phyloP scores from a whole-genome alignment of 2,888 invertebrate genomes.

The Diloba caeruleocephala region DNA sequence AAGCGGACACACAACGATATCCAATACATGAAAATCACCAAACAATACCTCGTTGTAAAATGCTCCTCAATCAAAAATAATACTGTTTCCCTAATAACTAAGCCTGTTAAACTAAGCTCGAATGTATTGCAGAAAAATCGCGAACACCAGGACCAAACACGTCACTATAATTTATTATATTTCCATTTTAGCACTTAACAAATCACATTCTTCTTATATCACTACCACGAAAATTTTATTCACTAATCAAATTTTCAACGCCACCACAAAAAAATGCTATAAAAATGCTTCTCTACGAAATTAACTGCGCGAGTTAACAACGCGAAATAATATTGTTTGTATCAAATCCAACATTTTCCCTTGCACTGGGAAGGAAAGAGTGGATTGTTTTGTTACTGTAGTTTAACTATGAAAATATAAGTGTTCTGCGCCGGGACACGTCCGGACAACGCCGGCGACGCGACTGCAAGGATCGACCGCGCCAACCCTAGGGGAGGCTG shows the following conservation, averaged over 20 bases:
- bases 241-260: constrained; percentile 55
- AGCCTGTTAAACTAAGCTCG: constrained; percentile 73
- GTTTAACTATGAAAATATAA: constrained; percentile 62
- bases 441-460: constrained; percentile 84
- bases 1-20: constrained; percentile 84
- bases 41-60: constrained; percentile 79
- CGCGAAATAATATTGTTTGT: constrained; percentile 73
- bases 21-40: constrained; percentile 83
- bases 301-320: constrained; percentile 82
- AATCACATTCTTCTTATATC: constrained; percentile 53
- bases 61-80: constrained; percentile 67
- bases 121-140: constrained; percentile 66
- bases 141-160: constrained; percentile 60
- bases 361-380: constrained; percentile 79
- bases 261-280: constrained; percentile 51
- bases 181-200: constrained; percentile 50
- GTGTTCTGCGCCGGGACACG: constrained; percentile 72
- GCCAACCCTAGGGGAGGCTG: constrained; percentile 86
- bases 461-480: constrained; percentile 88
- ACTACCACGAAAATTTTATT: constrained; percentile 55
- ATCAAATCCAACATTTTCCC: constrained; percentile 73
- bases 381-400: constrained; percentile 71
- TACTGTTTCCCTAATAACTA: constrained; percentile 71
- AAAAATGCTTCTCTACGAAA: constrained; percentile 75
- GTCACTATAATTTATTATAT: constrained; percentile 39